phyloP scores from a whole-genome alignment of 2,113 vertebrate genomes.

The Phylloscopus whistleri region DNA sequence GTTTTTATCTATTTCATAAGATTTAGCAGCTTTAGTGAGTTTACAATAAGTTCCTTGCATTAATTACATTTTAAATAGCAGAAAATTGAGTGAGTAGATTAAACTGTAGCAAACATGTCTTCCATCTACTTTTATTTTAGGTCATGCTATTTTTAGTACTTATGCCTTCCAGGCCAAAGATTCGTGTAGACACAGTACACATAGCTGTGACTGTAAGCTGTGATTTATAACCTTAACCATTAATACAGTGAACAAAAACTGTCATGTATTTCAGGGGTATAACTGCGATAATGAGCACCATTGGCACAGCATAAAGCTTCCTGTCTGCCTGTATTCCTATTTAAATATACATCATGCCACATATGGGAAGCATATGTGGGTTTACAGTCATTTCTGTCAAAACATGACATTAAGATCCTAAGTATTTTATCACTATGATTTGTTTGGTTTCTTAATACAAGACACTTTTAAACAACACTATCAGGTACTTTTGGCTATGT shows the following conservation, averaged over 20 bases:
- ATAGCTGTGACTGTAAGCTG: not conserved
- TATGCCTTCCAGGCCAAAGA: not conserved
- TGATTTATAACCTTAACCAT: not conserved
- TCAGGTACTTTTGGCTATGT: not conserved
- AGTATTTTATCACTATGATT: not conserved
- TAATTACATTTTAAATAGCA: not conserved
- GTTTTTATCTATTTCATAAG: not conserved
- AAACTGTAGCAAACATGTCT: not conserved
- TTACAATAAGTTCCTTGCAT: not conserved
- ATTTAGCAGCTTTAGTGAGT: not conserved
- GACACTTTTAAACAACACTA: not conserved
- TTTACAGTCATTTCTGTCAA: not conserved
- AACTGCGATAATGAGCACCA: not conserved
- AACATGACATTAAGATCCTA: not conserved
- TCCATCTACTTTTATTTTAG: not conserved
- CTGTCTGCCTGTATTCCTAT: not conserved
- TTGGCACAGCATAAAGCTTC: not conserved
- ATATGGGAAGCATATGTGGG: not conserved
- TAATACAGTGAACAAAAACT: not conserved
- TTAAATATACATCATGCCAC: not conserved
- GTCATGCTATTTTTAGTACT: not conserved
- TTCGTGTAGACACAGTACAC: not conserved
- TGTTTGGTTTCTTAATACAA: not conserved
- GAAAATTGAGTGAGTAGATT: not conserved
- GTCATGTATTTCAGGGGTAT: not conserved